Evolutionary conservation across 2,113 vertebrate species (phyloP).

Genomic region (Upupa epops): DNA sequence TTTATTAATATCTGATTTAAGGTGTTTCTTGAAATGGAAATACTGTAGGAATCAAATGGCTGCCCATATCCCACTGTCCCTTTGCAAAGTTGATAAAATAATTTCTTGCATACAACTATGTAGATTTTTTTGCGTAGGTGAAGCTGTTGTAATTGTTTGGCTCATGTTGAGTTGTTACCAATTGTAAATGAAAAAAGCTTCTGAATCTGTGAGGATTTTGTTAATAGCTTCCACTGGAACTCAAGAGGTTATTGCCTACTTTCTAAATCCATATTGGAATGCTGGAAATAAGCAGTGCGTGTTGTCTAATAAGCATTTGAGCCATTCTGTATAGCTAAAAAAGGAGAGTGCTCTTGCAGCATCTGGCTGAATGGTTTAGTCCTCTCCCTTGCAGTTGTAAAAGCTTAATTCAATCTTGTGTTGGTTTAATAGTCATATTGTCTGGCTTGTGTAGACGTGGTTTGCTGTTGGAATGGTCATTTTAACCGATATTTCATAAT

Average conservation of each 20-base stretch:
- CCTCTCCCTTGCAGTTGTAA: background rate
- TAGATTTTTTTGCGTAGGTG: background rate
- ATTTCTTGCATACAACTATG: background rate
- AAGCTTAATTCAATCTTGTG: background rate
- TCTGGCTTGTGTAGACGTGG: background rate
- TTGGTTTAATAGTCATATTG: background rate
- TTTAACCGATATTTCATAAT: background rate
- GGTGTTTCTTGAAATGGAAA: background rate
- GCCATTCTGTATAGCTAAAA: background rate
- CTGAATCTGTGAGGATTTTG: background rate
- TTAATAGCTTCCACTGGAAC: background rate
- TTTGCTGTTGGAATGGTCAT: background rate
- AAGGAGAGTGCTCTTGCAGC: background rate
- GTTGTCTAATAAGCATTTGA: background rate
- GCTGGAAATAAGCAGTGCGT: background rate
- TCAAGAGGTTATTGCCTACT: background rate
- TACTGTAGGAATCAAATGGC: background rate
- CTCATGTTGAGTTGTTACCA: background rate
- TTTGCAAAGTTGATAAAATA: background rate
- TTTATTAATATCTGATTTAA: background rate
- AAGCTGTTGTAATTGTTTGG: background rate
- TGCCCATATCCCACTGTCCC: background rate
- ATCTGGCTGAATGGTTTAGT: background rate
- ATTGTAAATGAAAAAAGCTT: rapidly evolving
- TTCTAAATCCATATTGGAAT: background rate